Percentiles rank a stretch among this genome's conserved stretches.
These are phyloP conservation scores for Neosalanx taihuensis DNA, from an alignment of 2,797 vertebrate genomes.

Conservation along the genomic window DNA sequence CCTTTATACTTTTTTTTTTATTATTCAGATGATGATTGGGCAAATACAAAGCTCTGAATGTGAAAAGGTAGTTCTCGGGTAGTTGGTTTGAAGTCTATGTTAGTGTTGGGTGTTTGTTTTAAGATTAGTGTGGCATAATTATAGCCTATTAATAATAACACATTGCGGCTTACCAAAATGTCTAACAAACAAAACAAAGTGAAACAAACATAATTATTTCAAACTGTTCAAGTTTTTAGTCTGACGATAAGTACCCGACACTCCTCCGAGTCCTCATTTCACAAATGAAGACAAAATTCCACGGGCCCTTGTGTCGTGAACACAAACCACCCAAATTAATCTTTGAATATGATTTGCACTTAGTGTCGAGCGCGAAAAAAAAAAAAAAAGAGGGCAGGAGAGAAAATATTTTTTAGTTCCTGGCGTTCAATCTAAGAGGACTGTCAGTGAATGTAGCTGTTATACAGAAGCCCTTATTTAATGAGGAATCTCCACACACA, in stretches of 20 bases:
- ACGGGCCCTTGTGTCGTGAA: slow-evolving; percentile 48
- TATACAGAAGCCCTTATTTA: slow-evolving; percentile 71
- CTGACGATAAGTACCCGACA: neutral
- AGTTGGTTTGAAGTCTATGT: slow-evolving; percentile 4
- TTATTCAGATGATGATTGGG: slow-evolving; percentile 22
- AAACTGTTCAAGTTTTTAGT: neutral
- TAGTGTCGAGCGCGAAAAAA: slow-evolving; percentile 12
- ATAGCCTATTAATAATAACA: neutral
- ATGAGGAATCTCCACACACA: slow-evolving; percentile 76
- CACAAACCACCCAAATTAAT: slow-evolving; percentile 49
- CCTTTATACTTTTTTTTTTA: neutral
- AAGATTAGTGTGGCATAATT: neutral
- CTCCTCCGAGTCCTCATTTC: neutral
- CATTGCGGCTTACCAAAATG: neutral
- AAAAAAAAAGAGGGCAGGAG: slow-evolving; percentile 48
- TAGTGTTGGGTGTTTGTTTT: neutral
- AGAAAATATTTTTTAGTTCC: slow-evolving; percentile 62
- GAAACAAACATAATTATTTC: neutral
- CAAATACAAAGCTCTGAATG: slow-evolving; percentile 12
- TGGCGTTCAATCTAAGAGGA: slow-evolving; percentile 69
- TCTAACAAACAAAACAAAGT: neutral
- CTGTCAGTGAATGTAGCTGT: slow-evolving; percentile 63
- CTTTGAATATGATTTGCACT: slow-evolving; percentile 70
- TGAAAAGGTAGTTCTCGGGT: slow-evolving; percentile 13
- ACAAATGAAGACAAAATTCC: slow-evolving; percentile 52